Evolutionary conservation across 2,113 vertebrate species (phyloP), one percentile per base, ranked within the genome.

Genomic region (Myocastor coypus): DNA sequence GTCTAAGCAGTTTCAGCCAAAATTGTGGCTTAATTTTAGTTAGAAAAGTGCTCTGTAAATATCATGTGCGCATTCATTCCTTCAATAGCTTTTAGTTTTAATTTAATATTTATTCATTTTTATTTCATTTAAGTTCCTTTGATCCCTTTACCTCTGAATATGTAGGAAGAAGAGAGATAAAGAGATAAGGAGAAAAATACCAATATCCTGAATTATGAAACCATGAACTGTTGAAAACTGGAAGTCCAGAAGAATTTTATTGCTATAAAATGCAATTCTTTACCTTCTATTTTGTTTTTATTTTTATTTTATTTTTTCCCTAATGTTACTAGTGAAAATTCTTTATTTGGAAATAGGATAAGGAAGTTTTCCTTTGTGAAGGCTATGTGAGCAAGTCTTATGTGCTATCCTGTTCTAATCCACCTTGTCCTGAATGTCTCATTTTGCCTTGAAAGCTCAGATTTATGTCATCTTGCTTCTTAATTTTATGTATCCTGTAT

Each of bases 101-200:
- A 90, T 80, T 87, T 92, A 84, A 64, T 81, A 78, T 63, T 77
- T 87, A 85, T 66, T 95, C 12, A 89, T 71, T 90, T 94, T 94
- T 78, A 24, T 22, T 50, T 40, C 68, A 88, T 91, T 28, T 12
- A 84, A 87, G 37, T 95, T 30, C 42, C 16, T 37, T 77, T 57
- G 80, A n/a, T 84, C 52, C 3, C 26, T 50, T 68, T 93, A 57
- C 2, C 8, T 34, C 50, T 34, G 14, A 42, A 28, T 55, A 28
- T 30, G 2, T 46, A 0, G 26, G 4, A 24, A 46, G 73, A 37
- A 71, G 24, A 71, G 19, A n/a, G n/a, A n/a, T n/a, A n/a, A n/a
- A 75, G 37, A 19, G 37, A 75, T 12, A 11, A 42, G 40, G 26
- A 71, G 17, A 84, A 55, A 11, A 55, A 77, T 77, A 30, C 7